Conservation (phyloP, 2,113 vertebrate species). For the Zapornia atra region DNA sequence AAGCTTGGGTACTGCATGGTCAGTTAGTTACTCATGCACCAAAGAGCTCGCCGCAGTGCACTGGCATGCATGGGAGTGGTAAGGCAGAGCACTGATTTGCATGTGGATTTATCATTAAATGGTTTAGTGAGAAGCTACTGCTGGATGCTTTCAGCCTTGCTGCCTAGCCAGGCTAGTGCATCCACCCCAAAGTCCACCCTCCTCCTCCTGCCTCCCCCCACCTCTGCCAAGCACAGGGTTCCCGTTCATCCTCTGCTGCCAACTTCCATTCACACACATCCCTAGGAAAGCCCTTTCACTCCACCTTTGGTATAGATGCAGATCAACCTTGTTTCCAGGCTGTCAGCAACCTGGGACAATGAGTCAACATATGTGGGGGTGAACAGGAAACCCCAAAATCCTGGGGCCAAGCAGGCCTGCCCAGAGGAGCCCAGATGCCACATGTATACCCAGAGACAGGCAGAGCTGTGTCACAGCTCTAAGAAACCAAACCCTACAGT, state of each 20-base stretch:
- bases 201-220: background rate
- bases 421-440: background rate
- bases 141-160: background rate
- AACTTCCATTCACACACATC: accelerated
- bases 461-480: background rate
- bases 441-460: accelerated
- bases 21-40: background rate
- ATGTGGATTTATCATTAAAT: slow-evolving; percentile 6
- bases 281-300: background rate
- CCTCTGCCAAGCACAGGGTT: background rate
- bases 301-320: background rate
- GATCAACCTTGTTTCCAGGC: background rate
- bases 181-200: background rate
- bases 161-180: background rate
- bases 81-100: background rate
- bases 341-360: background rate
- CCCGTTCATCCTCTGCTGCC: accelerated
- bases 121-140: background rate
- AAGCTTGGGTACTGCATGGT: background rate
- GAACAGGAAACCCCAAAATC: background rate
- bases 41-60: accelerated
- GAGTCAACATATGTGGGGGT: accelerated
- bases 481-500: background rate
- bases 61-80: background rate
- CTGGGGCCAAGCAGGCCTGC: background rate